Evolutionary conservation across 2,113 vertebrate genomes (phyloP).

Genomic region (Chauna torquata): DNA sequence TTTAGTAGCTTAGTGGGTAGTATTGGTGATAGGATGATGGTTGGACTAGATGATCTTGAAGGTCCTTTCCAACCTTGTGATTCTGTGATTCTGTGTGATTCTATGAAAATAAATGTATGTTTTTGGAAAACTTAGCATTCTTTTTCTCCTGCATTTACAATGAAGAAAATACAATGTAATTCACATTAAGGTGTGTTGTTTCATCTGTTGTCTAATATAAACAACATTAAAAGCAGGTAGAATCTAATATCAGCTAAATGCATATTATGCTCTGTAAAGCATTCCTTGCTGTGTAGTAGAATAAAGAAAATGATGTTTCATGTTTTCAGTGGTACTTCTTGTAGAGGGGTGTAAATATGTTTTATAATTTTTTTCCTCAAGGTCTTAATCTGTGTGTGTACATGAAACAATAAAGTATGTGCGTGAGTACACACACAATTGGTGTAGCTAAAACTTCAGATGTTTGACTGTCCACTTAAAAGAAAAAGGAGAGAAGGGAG

Average conservation of each 20-base stretch:
- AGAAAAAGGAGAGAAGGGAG: not conserved
- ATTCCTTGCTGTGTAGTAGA: not conserved
- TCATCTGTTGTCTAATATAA: not conserved
- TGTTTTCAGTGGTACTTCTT: not conserved
- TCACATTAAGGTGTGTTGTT: not conserved
- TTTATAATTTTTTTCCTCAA: not conserved
- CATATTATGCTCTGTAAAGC: not conserved
- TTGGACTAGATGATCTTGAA: too few species aligned
- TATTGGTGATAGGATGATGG: too few species aligned
- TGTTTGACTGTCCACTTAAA: not conserved
- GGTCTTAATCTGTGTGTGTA: not conserved
- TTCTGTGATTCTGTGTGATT: too few species aligned
- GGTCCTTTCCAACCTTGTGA: too few species aligned
- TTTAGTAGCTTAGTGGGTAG: too few species aligned
- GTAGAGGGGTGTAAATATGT: not conserved
- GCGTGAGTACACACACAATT: not conserved
- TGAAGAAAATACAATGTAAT: not conserved
- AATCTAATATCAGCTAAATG: not conserved
- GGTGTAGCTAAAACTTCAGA: not conserved
- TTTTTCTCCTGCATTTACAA: not conserved
- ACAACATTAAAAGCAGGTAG: not conserved
- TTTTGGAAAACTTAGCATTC: not conserved
- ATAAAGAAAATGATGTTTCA: not conserved
- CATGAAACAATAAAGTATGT: not conserved
- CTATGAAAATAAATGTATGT: not conserved